phyloP scores from a whole-genome alignment of 2,888 invertebrate species.

The Congeria kusceri region DNA sequence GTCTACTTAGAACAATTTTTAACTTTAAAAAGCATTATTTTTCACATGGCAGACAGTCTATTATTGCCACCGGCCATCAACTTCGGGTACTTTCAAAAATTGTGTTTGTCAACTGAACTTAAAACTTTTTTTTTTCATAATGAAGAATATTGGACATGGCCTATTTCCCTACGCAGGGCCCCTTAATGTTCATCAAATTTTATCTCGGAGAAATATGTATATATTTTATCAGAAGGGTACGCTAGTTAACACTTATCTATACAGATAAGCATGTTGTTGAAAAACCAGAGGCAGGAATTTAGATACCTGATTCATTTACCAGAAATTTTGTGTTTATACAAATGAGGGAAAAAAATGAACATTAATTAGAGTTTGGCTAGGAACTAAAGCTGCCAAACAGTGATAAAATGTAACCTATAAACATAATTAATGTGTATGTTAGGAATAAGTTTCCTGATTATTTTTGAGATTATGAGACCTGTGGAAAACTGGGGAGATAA shows the following conservation, averaged over 20 bases:
- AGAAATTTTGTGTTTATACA: slow-evolving; percentile 13
- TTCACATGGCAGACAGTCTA: too few species aligned
- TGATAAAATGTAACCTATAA: slow-evolving; percentile 21
- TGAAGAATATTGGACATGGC: too few species aligned
- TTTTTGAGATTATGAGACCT: too few species aligned
- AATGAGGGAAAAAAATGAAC: slow-evolving; percentile 11
- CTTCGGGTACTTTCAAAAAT: too few species aligned
- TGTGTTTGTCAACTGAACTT: too few species aligned
- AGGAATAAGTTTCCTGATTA: neutral
- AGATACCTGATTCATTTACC: slow-evolving; percentile 8
- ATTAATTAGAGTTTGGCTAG: slow-evolving; percentile 52
- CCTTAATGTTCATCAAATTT: slow-evolving; percentile 1
- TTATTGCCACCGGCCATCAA: too few species aligned
- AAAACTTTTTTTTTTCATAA: too few species aligned
- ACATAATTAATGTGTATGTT: slow-evolving; percentile 9
- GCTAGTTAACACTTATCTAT: slow-evolving; percentile 48
- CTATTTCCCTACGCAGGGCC: slow-evolving; percentile 1
- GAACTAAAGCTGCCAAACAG: slow-evolving; percentile 12
- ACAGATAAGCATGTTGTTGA: too few species aligned
- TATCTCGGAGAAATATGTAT: slow-evolving; percentile 19
- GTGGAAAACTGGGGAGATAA: too few species aligned
- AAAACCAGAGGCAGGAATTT: neutral
- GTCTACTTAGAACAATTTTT: neutral
- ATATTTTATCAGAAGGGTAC: slow-evolving; percentile 41
- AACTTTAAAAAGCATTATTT: too few species aligned